These are phyloP conservation scores for Tupaia chinensis DNA, from an alignment of 2,113 vertebrate species.

Conservation along the genomic window DNA sequence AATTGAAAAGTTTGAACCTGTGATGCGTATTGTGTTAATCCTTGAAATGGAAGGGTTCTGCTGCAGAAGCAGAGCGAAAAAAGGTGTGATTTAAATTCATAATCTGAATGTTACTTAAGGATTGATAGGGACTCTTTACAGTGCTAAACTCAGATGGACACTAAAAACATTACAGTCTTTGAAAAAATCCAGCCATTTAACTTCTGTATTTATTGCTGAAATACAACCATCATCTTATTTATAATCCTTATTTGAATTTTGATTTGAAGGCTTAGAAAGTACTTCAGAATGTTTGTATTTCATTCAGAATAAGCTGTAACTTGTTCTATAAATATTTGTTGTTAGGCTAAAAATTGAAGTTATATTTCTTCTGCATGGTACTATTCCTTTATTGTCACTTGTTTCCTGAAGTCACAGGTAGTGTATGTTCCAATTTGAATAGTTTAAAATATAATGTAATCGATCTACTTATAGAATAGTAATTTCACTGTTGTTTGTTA, in stretches of 20 bases:
- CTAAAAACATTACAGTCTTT: background rate
- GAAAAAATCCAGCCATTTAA: conserved; percentile 18
- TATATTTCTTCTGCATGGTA: background rate
- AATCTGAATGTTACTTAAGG: conserved; percentile 28
- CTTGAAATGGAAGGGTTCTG: conserved; percentile 35
- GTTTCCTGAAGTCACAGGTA: background rate
- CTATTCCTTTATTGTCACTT: background rate
- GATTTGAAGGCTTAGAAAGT: background rate
- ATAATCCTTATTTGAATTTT: conserved; percentile 48
- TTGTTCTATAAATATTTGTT: background rate
- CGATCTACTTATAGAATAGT: background rate
- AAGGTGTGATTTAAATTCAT: background rate
- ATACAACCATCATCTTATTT: conserved; percentile 7
- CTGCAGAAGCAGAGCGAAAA: conserved; percentile 36
- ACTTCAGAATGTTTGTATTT: background rate
- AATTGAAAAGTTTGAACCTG: conserved; percentile 81
- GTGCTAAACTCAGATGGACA: background rate
- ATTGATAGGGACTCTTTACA: conserved; percentile 7
- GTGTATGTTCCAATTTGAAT: background rate
- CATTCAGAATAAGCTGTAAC: background rate
- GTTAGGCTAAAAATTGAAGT: background rate
- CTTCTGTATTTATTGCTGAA: background rate
- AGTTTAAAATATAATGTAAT: background rate
- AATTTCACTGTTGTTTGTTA: background rate
- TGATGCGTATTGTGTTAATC: conserved; percentile 67